These are phyloP conservation scores for Cantharis lateralis DNA, from an alignment of 2,888 invertebrate species.

Conservation along the genomic window DNA sequence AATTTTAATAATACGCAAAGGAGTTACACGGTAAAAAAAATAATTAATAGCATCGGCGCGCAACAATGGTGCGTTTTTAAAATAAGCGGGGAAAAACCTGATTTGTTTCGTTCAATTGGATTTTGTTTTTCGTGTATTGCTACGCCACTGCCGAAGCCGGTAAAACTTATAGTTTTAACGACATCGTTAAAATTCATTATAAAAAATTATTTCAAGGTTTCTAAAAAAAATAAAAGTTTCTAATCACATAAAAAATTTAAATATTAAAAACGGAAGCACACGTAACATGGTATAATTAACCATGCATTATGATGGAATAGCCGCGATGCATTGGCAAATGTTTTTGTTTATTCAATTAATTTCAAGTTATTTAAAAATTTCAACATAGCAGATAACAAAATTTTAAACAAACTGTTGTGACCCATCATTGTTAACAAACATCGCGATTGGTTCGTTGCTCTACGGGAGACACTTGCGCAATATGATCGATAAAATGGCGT, in stretches of 20 bases:
- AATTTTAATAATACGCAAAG: not conserved
- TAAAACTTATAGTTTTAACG: too few species aligned
- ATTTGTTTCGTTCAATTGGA: too few species aligned
- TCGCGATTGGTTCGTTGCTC: not conserved
- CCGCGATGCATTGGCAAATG: not conserved
- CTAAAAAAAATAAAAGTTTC: not conserved
- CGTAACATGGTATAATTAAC: too few species aligned
- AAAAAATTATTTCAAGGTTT: not conserved
- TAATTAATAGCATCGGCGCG: not conserved
- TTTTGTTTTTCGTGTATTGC: not conserved
- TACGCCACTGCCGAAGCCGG: not conserved
- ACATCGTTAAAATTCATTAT: too few species aligned
- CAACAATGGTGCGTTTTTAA: not conserved
- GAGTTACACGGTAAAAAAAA: not conserved
- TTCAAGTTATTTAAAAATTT: not conserved
- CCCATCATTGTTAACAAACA: not conserved
- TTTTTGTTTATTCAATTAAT: not conserved
- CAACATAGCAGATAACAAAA: not conserved
- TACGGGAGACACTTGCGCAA: not conserved
- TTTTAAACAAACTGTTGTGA: not conserved
- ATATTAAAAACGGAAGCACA: not conserved
- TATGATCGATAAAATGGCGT: slow-evolving; percentile 2
- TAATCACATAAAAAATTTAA: not conserved
- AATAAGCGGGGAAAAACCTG: not conserved
- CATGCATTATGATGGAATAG: not conserved